Base-by-base conservation (phyloP, 2,797 vertebrate genomes). In the Gymnopithys bicolor region DNA sequence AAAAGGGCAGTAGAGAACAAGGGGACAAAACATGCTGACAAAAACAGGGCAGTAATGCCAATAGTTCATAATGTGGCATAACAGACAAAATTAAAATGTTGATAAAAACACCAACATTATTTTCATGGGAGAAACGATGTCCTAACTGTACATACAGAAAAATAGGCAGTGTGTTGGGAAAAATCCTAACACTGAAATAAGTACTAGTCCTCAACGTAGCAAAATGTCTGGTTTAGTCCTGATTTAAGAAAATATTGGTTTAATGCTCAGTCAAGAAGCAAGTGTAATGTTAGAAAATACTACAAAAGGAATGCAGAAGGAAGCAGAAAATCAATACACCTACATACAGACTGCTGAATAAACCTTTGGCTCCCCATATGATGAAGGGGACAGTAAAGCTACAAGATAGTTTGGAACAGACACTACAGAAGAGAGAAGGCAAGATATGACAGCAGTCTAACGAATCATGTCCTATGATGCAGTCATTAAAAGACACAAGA, bases 381-480 rank as follows among this genome's bases (percentile, higher is more conserved):
- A 67, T 25, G 21, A 58, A 90, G 6, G 10, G 12, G 21, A 70
- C 4, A 56, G n/a, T 45, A n/a, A 92, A 88, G 30, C 9, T 14
- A 28, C 22, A 87, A 56, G 55, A 48, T 5, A 11, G 13, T 24
- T 41, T 7, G 19, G 52, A 88, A 58, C 5, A 84, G 53, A 49
- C 7, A 59, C 45, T 43, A 49, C 18, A 19, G 4, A 69, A 82
- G 39, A 74, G 19, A 74, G 23, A 83, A 74, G 25, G 39, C 25
- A 22, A 37, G 27, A 23, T 25, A 35, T 5, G 45, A 74, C 0
- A 77, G 79, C n/a, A 73, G 43, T 21, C 22, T 66, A 69, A 67
- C 0, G 0, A 86, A 67, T 55, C 43, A 62, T 16, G 28, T 33
- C 25, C 28, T 67, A 60, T 4, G 39, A 56, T 19, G 28, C 15